A percentile compares a stretch with the other conserved stretches of the same genome.
These are phyloP conservation scores for Tympanoctomys barrerae DNA, from an alignment of 2,797 vertebrate species.

Conservation along the genomic window DNA sequence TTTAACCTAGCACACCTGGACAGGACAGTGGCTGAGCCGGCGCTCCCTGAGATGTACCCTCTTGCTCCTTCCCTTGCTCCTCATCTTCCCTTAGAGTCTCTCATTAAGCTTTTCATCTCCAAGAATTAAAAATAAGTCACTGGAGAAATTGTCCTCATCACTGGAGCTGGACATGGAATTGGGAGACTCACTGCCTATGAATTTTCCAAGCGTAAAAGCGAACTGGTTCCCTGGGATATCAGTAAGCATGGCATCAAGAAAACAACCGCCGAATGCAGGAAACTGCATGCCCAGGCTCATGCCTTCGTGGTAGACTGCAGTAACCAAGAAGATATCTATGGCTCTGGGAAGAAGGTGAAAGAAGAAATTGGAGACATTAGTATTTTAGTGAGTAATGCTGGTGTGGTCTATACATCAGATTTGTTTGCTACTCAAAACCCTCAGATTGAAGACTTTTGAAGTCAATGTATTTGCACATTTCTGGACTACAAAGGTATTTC, in stretches of 20 bases:
- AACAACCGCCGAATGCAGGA: too few species aligned
- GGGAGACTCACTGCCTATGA: slow-evolving; percentile 85
- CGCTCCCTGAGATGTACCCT: slow-evolving; percentile 63
- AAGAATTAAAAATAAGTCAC: slow-evolving; percentile 85
- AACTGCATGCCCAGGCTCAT: too few species aligned
- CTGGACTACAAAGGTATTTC: slow-evolving; percentile 89
- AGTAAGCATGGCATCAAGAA: slow-evolving; percentile 76
- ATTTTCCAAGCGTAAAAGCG: slow-evolving; percentile 85
- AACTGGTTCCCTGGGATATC: slow-evolving; percentile 88
- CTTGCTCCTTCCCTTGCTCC: slow-evolving; percentile 74
- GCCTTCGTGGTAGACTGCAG: too few species aligned
- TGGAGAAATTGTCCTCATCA: slow-evolving; percentile 87
- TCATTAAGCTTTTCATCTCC: slow-evolving; percentile 86
- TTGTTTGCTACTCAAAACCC: slow-evolving; percentile 87
- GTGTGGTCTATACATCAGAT: slow-evolving; percentile 86
- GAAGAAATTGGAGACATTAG: slow-evolving; percentile 88
- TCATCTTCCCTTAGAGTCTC: slow-evolving; percentile 81
- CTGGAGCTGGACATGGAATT: slow-evolving; percentile 88
- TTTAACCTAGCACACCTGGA: too few species aligned
- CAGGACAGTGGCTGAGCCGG: rapidly evolving
- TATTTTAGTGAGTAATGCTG: slow-evolving; percentile 89
- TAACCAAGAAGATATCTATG: too few species aligned
- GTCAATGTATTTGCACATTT: slow-evolving; percentile 89
- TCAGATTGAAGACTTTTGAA: slow-evolving; percentile 88
- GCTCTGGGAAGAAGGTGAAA: slow-evolving; percentile 84